Conservation (phyloP, 2,797 vertebrate genomes). For the Falco rusticolus region DNA sequence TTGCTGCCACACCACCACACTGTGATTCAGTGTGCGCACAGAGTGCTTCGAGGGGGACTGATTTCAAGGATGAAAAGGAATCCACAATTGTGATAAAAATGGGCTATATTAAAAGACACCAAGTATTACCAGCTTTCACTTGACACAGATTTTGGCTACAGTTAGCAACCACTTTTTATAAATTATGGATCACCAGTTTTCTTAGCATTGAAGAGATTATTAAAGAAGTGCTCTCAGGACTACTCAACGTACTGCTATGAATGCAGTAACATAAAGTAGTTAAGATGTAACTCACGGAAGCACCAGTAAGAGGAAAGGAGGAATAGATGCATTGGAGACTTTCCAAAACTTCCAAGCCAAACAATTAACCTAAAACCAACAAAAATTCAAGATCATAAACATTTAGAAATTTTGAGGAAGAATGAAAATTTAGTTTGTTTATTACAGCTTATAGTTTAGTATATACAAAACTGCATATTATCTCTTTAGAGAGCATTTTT, state of each 20-base stretch:
- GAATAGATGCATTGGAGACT: conserved; percentile 69
- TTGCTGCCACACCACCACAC: not conserved
- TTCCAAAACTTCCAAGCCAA: conserved; percentile 84
- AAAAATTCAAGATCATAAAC: not conserved
- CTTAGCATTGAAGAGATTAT: not conserved
- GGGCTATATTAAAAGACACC: not conserved
- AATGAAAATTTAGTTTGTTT: not conserved
- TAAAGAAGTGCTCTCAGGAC: not conserved
- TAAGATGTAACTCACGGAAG: conserved; percentile 79
- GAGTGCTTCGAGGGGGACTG: not conserved
- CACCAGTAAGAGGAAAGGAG: conserved; percentile 71
- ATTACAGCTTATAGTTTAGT: not conserved
- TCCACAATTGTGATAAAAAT: not conserved
- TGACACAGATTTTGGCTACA: not conserved
- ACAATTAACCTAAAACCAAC: conserved; percentile 79
- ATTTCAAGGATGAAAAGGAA: not conserved
- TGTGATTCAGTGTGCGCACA: rapidly evolving
- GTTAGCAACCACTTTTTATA: not conserved
- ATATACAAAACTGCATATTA: not conserved
- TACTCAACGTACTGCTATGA: not conserved
- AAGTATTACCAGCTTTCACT: not conserved
- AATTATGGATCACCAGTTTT: not conserved
- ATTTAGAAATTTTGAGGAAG: not conserved
- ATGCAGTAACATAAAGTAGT: not conserved
- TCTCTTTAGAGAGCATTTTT: not conserved